A percentile compares a stretch with the other conserved stretches of the same genome.
Evolutionary conservation across 1,140 invertebrate genomes (phyloP).

Genomic region (Pseudomyrmex flavicornis): DNA sequence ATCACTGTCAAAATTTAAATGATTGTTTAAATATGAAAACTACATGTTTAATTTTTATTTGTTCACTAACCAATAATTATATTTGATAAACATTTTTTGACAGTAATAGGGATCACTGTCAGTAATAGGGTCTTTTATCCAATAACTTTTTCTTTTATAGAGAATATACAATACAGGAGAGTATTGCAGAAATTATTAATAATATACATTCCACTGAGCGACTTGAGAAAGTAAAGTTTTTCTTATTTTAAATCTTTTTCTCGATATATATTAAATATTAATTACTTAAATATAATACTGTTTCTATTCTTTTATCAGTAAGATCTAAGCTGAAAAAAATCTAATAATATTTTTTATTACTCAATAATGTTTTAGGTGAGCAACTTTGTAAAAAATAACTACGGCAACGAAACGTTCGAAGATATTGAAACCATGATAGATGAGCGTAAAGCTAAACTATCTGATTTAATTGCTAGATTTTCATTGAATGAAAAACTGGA

Average conservation of each 20-base stretch:
- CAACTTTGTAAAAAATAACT: slow-evolving; percentile 5
- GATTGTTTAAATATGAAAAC: no score
- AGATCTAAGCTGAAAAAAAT: no score
- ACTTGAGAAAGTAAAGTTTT: background rate
- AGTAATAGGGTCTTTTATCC: no score
- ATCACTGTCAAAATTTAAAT: no score
- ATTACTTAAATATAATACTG: no score
- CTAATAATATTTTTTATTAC: slow-evolving; percentile 7
- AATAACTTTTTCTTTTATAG: background rate
- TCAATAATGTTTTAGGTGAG: background rate
- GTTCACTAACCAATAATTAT: no score
- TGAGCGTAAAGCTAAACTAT: background rate
- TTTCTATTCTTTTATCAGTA: no score
- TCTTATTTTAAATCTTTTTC: no score
- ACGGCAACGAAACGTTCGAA: background rate
- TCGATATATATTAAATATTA: no score
- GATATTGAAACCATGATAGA: background rate
- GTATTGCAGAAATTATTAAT: background rate
- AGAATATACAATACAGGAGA: background rate
- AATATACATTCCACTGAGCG: background rate
- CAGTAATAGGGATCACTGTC: no score
- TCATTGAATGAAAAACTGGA: background rate
- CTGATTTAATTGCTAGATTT: background rate
- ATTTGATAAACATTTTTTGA: no score
- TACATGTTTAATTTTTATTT: no score